Evolutionary conservation across 2,888 invertebrate species (phyloP), one percentile per base, ranked within the genome.

Genomic region (Pogonocherus hispidulus): DNA sequence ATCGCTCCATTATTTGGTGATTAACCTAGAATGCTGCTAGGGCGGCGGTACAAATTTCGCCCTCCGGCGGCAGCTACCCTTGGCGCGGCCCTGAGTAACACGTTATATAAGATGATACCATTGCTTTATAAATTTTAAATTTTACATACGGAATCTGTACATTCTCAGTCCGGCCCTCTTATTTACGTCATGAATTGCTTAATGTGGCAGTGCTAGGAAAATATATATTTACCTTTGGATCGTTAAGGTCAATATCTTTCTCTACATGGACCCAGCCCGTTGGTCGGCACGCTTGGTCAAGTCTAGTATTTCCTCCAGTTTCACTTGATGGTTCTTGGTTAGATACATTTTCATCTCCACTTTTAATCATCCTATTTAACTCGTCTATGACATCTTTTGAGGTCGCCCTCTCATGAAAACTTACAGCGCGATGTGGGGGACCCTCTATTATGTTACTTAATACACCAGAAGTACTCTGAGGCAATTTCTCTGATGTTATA

Each of bases 251-350:
- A 71, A 93, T 91, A 79, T 93, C 92, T 71, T 90, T 89, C 80
- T 93, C 93, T 41, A 94, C 92, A 81, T 93, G 93, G 69, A 93
- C 91, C 93, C 93, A 94, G 41, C 93, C 93, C 0, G 93, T 93
- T 20, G 91, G 90, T 86, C 91, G 90, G 73, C 91, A 88, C 32
- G 91, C 91, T 66, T 87, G 87, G 84, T 92, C 92, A 69, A 89
- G 86, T 74, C 85, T 87, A 19, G 84, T 81, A 37, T 81, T 73
- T 52, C 80, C 80, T 35, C 80, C 79, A 35, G 82, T 78, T 35
- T 73, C 52, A 20, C 60, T 76, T 70, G 44, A 69, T 41, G 44
- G 64, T 71, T 70, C 76, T 64, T 66, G 59, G 20, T 14, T 63
- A 20, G 68, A 51, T 2, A 69, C 78, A 47, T 69, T 75, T 22